Percentiles rank a stretch among this genome's conserved stretches.
Conservation (phyloP, 2,888 invertebrate genomes). For the Cosmorhoe ocellata region DNA sequence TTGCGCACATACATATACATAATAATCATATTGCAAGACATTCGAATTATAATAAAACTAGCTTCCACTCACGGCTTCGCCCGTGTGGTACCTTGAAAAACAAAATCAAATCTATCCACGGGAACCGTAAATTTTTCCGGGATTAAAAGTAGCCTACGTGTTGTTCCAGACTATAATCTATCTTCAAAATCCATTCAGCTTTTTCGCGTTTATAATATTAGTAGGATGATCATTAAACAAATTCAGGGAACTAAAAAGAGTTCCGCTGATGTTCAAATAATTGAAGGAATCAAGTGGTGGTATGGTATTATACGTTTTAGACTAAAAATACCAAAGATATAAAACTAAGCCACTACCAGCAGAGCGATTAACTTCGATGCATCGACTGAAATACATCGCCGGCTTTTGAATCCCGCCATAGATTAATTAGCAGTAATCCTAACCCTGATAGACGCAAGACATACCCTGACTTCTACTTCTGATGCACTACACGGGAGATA, state of each 20-base stretch:
- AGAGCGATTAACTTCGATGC: slow-evolving; percentile 14
- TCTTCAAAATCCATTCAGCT: too few species aligned
- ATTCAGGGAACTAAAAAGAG: neutral
- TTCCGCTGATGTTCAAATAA: neutral
- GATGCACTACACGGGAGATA: neutral
- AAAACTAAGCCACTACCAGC: slow-evolving; percentile 6
- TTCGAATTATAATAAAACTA: too few species aligned
- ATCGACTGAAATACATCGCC: slow-evolving; percentile 20
- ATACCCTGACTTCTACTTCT: slow-evolving; percentile 6
- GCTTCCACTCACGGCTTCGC: too few species aligned
- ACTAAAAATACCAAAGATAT: neutral
- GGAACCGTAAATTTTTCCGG: too few species aligned
- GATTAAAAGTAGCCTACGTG: too few species aligned
- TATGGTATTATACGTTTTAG: neutral
- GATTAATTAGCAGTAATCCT: slow-evolving; percentile 20
- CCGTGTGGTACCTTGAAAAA: too few species aligned
- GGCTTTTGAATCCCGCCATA: slow-evolving; percentile 12
- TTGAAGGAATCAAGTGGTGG: neutral
- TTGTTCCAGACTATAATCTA: too few species aligned
- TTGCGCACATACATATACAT: too few species aligned
- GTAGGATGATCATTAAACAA: too few species aligned
- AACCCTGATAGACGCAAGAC: slow-evolving; percentile 17
- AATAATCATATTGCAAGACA: too few species aligned
- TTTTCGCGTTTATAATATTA: too few species aligned
- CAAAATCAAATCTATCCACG: too few species aligned